These are phyloP conservation scores for Hermaeophaga mercurialis DNA, from an alignment of 2,888 invertebrate species.

Conservation along the genomic window DNA sequence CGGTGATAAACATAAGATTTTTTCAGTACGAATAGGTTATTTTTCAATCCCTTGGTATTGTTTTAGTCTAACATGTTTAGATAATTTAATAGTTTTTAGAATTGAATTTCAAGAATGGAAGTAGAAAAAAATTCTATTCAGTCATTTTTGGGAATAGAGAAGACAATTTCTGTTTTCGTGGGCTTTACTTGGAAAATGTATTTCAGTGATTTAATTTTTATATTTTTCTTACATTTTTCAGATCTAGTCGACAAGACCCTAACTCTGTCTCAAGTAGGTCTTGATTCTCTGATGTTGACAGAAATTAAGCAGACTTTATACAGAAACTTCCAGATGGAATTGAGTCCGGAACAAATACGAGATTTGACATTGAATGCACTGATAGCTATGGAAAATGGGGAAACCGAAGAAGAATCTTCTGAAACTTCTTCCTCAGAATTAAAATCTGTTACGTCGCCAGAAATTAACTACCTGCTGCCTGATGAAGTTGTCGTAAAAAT, in stretches of 20 bases:
- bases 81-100: too few species aligned
- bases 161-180: too few species aligned
- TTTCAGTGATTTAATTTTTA: too few species aligned
- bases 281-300: slow-evolving; percentile 42
- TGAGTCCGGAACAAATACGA: slow-evolving; percentile 34
- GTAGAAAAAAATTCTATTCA: too few species aligned
- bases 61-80: too few species aligned
- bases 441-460: neutral
- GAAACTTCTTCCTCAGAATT: neutral
- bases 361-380: slow-evolving; percentile 36
- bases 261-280: slow-evolving; percentile 37
- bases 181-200: too few species aligned
- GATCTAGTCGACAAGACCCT: slow-evolving; percentile 35
- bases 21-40: too few species aligned
- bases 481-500: slow-evolving; percentile 31
- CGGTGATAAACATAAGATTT: too few species aligned
- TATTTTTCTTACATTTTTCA: slow-evolving; percentile 26
- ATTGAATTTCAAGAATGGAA: too few species aligned
- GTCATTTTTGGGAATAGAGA: too few species aligned
- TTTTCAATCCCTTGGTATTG: too few species aligned
- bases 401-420: neutral
- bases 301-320: slow-evolving; percentile 43
- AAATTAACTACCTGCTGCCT: slow-evolving; percentile 18
- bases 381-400: slow-evolving; percentile 7
- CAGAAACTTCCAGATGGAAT: slow-evolving; percentile 39